phyloP scores from a whole-genome alignment of 2,888 invertebrate genomes.

The Ctena decussata region DNA sequence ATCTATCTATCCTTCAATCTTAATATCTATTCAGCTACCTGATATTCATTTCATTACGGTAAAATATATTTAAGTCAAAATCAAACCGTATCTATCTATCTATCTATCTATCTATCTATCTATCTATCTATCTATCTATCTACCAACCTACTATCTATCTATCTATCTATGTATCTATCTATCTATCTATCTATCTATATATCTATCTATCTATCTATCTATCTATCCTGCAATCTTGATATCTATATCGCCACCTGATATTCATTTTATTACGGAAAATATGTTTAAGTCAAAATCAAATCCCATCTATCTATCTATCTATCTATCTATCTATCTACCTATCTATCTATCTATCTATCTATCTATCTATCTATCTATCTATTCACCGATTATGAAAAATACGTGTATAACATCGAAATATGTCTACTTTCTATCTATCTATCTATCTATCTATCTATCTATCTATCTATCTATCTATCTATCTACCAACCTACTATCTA shows the following conservation, averaged over 20 bases:
- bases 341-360: neutral
- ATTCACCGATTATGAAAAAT: neutral
- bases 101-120: conserved; percentile 4
- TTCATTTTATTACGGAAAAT: too few species aligned
- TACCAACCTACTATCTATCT: neutral
- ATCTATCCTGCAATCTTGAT: neutral
- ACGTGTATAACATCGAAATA: neutral
- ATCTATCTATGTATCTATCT: neutral
- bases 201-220: neutral
- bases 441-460: conserved; percentile 4
- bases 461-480: conserved; percentile 4
- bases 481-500: neutral
- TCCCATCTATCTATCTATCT: neutral
- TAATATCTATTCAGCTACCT: neutral
- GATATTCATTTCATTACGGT: neutral
- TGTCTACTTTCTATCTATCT: neutral
- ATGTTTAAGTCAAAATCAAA: too few species aligned
- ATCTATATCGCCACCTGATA: neutral
- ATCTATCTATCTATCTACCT: neutral
- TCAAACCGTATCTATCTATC: neutral
- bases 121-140: conserved; percentile 4
- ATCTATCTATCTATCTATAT: neutral
- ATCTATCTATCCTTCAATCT: neutral
- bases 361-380: neutral
- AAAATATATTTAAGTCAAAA: too few species aligned